A percentile compares a stretch with the other conserved stretches of the same genome.
Evolutionary conservation across 2,888 invertebrate genomes (phyloP).

Genomic region (Blera fallax): DNA sequence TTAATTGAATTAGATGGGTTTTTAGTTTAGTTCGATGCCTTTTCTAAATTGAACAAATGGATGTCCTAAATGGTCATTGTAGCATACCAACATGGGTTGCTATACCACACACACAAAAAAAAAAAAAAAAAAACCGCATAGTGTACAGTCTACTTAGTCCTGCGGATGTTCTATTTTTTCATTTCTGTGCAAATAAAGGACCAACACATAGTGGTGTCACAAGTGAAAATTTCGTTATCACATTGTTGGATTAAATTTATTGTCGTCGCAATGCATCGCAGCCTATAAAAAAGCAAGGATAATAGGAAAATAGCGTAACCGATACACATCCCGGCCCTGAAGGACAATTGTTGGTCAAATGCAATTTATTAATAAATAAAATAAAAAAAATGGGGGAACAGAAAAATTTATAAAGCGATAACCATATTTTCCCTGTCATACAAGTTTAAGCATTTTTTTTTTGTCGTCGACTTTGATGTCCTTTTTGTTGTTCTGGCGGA

Average conservation of each 20-base stretch:
- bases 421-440: slow-evolving; percentile 61
- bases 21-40: slow-evolving; percentile 62
- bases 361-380: slow-evolving; percentile 59
- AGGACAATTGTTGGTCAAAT: slow-evolving; percentile 61
- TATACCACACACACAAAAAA: slow-evolving; percentile 8
- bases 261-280: slow-evolving; percentile 65
- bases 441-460: slow-evolving; percentile 14
- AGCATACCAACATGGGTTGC: slow-evolving; percentile 23
- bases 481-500: slow-evolving; percentile 21
- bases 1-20: slow-evolving; percentile 63
- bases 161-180: slow-evolving; percentile 44
- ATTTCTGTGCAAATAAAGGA: neutral
- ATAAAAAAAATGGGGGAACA: slow-evolving; percentile 7
- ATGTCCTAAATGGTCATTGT: slow-evolving; percentile 47
- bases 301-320: slow-evolving; percentile 60
- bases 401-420: slow-evolving; percentile 34
- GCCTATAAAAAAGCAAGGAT: slow-evolving; percentile 7
- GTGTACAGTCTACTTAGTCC: slow-evolving; percentile 58
- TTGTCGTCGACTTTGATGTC: neutral
- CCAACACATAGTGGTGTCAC: slow-evolving; percentile 9
- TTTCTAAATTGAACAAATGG: slow-evolving; percentile 48
- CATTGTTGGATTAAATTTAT: slow-evolving; percentile 69
- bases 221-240: slow-evolving; percentile 66
- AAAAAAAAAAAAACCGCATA: slow-evolving; percentile 54
- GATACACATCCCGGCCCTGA: slow-evolving; percentile 34